These are phyloP conservation scores for Podarcis cretensis DNA, from an alignment of 2,113 vertebrate genomes.

Conservation along the genomic window DNA sequence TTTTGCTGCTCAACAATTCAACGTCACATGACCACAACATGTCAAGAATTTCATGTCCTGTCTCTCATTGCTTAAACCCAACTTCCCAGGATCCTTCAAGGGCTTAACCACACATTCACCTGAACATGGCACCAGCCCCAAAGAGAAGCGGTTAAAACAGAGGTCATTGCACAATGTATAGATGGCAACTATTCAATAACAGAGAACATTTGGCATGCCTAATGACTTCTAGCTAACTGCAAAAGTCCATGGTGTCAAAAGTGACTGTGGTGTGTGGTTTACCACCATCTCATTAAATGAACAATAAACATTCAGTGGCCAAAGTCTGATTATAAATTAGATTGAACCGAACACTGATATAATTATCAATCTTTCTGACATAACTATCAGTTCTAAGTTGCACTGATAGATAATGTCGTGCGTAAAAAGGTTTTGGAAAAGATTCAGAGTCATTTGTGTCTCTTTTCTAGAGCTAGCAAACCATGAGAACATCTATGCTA, in stretches of 20 bases:
- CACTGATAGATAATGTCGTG: slow-evolving; percentile 55
- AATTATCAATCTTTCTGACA: slow-evolving; percentile 42
- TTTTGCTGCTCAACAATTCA: slow-evolving; percentile 1
- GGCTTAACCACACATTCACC: not conserved
- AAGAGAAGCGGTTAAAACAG: slow-evolving; percentile 31
- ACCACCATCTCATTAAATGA: slow-evolving; percentile 42
- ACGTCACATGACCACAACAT: not conserved
- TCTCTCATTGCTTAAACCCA: slow-evolving; percentile 18
- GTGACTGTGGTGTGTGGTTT: slow-evolving; percentile 26
- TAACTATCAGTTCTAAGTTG: slow-evolving; percentile 49
- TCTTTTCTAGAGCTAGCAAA: slow-evolving; percentile 61
- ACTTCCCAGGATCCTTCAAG: not conserved
- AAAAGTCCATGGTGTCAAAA: slow-evolving; percentile 64
- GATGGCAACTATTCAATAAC: slow-evolving; percentile 50
- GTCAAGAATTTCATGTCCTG: not conserved
- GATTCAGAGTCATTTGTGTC: slow-evolving; percentile 58
- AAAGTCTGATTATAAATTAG: slow-evolving; percentile 52
- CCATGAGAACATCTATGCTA: slow-evolving; percentile 56
- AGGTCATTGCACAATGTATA: slow-evolving; percentile 37
- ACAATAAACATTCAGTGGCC: slow-evolving; percentile 51
- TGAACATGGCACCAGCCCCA: slow-evolving; percentile 6
- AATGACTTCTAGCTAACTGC: slow-evolving; percentile 66
- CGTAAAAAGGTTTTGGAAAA: slow-evolving; percentile 58
- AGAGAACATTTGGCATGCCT: slow-evolving; percentile 60
- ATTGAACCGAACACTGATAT: slow-evolving; percentile 48